phyloP scores from a whole-genome alignment of 2,113 vertebrate species.

The Chinchilla lanigera region DNA sequence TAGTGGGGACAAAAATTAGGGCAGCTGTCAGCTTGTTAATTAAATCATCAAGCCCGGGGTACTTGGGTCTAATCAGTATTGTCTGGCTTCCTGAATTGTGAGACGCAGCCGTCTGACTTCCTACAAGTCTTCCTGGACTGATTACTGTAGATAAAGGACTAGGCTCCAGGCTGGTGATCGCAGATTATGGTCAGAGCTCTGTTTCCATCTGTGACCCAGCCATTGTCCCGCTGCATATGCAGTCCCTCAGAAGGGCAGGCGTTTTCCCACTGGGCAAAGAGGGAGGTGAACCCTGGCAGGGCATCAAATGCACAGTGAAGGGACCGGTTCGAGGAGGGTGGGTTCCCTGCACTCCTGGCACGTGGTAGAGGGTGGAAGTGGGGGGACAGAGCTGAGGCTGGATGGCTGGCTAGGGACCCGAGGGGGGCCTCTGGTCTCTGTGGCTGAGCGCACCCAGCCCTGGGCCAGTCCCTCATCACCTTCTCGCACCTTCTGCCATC shows the following conservation, averaged over 20 bases:
- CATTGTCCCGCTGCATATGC: background rate
- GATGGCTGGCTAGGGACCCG: background rate
- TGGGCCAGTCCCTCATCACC: background rate
- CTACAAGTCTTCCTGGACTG: background rate
- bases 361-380: fast-evolving
- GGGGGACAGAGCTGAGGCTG: background rate
- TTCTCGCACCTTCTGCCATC: background rate
- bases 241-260: background rate
- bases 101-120: background rate
- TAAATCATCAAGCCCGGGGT: background rate
- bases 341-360: background rate
- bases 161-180: background rate
- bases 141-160: background rate
- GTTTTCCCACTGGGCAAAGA: background rate
- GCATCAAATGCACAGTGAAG: background rate
- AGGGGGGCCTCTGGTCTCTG: background rate
- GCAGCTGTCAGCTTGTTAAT: background rate
- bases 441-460: background rate
- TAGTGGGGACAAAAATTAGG: slow-evolving; percentile 17
- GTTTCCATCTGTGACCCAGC: background rate
- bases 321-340: background rate
- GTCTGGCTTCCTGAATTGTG: slow-evolving; percentile 1
- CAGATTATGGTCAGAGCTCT: background rate
- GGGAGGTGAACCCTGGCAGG: background rate
- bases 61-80: background rate